Evolutionary conservation across 2,888 invertebrate genomes (phyloP).

Genomic region (Octonoba sinensis): DNA sequence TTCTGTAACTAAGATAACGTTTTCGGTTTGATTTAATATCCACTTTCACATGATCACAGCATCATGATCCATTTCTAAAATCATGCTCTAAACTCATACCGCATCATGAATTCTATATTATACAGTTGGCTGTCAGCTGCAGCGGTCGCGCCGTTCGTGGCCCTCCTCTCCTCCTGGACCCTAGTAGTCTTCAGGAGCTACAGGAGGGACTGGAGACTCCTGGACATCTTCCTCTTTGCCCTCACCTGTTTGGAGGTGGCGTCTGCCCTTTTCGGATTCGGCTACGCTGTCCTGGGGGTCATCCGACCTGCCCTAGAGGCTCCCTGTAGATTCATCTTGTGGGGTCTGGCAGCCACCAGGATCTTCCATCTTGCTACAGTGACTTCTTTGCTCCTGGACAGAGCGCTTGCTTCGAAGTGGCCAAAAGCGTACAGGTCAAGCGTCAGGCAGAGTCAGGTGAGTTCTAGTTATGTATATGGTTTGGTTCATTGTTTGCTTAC

Average conservation of each 20-base stretch:
- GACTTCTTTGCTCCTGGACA: slow-evolving; percentile 74
- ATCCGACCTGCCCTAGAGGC: slow-evolving; percentile 60
- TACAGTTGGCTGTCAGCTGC: slow-evolving; percentile 70
- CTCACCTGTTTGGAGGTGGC: slow-evolving; percentile 70
- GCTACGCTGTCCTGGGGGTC: slow-evolving; percentile 64
- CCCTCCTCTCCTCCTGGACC: slow-evolving; percentile 70
- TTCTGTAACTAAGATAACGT: too few relatives aligned
- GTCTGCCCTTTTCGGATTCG: slow-evolving; percentile 65
- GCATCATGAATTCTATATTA: slow-evolving; percentile 65
- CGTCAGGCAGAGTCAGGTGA: slow-evolving; percentile 70
- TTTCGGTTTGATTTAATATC: too few relatives aligned
- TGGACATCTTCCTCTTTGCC: slow-evolving; percentile 74
- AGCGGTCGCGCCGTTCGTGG: slow-evolving; percentile 73
- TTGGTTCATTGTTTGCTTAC: too few relatives aligned
- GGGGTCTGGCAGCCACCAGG: slow-evolving; percentile 74
- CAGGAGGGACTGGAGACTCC: slow-evolving; percentile 74
- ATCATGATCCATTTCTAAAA: too few relatives aligned
- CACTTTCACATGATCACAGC: too few relatives aligned
- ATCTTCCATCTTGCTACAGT: slow-evolving; percentile 75
- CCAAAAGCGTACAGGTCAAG: slow-evolving; percentile 69
- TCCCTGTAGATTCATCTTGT: slow-evolving; percentile 73
- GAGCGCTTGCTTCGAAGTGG: slow-evolving; percentile 71
- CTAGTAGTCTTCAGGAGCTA: slow-evolving; percentile 74
- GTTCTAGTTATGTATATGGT: neutral
- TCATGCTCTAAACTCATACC: too few relatives aligned